phyloP scores from a whole-genome alignment of 2,797 vertebrate genomes.

The Spea hammondii region DNA sequence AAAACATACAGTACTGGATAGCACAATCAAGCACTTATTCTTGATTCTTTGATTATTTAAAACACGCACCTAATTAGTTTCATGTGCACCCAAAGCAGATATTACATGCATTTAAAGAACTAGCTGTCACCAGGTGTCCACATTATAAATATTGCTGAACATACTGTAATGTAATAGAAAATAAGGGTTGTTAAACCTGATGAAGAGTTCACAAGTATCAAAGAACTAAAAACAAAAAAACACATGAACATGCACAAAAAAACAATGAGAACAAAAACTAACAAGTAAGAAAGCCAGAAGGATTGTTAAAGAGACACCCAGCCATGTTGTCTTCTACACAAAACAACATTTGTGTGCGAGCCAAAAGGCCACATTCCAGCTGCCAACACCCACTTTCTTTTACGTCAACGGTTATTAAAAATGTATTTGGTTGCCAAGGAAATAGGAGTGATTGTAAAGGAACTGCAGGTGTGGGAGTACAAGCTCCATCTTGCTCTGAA shows the following conservation, averaged over 20 bases:
- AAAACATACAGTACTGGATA: too few relatives aligned
- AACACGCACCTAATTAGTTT: too few relatives aligned
- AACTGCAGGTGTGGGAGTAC: conserved; percentile 67
- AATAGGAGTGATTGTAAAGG: conserved; percentile 60
- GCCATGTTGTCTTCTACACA: conserved; percentile 23
- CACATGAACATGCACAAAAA: not conserved
- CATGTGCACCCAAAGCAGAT: too few relatives aligned
- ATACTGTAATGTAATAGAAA: too few relatives aligned
- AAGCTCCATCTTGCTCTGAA: conserved; percentile 42
- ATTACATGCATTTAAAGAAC: too few relatives aligned
- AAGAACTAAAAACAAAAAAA: not conserved
- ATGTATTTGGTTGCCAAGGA: conserved; percentile 68
- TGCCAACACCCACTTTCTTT: conserved; percentile 57
- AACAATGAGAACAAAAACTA: not conserved
- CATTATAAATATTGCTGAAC: too few relatives aligned
- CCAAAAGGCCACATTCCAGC: conserved; percentile 48
- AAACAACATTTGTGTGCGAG: conserved; percentile 28
- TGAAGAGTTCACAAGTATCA: too few relatives aligned
- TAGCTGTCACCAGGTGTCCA: too few relatives aligned
- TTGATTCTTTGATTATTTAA: too few relatives aligned
- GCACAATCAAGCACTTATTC: too few relatives aligned
- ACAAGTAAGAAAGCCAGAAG: not conserved
- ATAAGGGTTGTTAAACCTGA: too few relatives aligned
- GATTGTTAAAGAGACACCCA: not conserved
- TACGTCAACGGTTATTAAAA: conserved; percentile 66